phyloP scores from a whole-genome alignment of 2,113 vertebrate genomes.

The Xyliphius kryptos region DNA sequence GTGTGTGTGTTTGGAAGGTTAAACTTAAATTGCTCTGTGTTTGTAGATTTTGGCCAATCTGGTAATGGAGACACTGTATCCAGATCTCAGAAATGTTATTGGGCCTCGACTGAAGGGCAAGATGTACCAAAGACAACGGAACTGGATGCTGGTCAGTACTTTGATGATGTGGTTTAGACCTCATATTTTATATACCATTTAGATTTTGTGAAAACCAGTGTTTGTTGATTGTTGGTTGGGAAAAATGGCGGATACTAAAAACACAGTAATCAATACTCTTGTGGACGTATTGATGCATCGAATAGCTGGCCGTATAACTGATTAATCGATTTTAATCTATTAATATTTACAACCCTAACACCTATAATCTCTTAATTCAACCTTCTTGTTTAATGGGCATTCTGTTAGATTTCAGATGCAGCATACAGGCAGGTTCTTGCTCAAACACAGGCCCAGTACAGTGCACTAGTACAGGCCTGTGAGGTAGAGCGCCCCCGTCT shows the following conservation, averaged over 20 bases:
- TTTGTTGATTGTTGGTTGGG: too few species aligned
- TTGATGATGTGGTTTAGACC: background rate
- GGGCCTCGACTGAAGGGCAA: conserved; percentile 83
- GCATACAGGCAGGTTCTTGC: conserved; percentile 78
- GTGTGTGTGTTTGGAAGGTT: background rate
- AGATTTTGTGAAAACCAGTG: too few species aligned
- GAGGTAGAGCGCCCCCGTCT: conserved; percentile 66
- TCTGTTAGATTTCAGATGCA: conserved; percentile 76
- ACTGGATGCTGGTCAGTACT: conserved; percentile 82
- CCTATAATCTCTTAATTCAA: background rate
- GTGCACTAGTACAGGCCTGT: conserved; percentile 57
- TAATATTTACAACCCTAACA: too few species aligned
- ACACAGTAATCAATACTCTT: too few species aligned
- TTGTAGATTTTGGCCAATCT: conserved; percentile 85
- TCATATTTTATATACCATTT: background rate
- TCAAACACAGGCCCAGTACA: conserved; percentile 67
- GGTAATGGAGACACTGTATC: conserved; percentile 86
- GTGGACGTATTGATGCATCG: too few species aligned
- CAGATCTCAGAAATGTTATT: conserved; percentile 75
- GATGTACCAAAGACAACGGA: conserved; percentile 74
- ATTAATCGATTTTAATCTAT: too few species aligned
- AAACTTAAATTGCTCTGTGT: background rate
- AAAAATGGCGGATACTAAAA: too few species aligned
- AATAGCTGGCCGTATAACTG: too few species aligned
- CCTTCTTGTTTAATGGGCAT: background rate